A percentile compares a stretch with the other conserved stretches of the same genome.
These are phyloP conservation scores for Plutomurus gul DNA, from an alignment of 1,140 invertebrate species.

Conservation along the genomic window DNA sequence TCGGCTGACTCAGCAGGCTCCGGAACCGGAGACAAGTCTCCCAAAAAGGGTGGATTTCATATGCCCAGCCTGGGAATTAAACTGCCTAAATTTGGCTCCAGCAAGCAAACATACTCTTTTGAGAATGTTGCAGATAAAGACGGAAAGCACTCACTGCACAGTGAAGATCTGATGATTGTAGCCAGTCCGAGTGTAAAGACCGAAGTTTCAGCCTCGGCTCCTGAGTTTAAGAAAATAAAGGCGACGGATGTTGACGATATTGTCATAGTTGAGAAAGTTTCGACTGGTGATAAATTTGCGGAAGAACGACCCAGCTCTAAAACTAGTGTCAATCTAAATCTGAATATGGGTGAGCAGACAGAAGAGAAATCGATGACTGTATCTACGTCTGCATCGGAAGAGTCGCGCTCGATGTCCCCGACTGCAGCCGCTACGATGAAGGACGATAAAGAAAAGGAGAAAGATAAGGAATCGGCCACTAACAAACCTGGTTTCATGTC, in stretches of 20 bases:
- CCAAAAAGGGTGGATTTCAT: conserved; percentile 40
- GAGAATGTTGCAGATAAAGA: conserved; percentile 37
- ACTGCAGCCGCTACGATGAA: background rate
- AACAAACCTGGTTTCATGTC: conserved; percentile 42
- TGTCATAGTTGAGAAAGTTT: background rate
- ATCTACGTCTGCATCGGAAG: background rate
- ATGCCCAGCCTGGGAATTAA: conserved; percentile 49
- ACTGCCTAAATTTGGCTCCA: conserved; percentile 49
- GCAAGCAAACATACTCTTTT: conserved; percentile 51
- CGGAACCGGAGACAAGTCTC: background rate
- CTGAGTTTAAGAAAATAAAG: conserved; percentile 38
- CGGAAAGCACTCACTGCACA: background rate
- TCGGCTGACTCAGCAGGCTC: conserved; percentile 36
- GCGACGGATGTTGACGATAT: background rate
- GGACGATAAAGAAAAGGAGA: conserved; percentile 35
- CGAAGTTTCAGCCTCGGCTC: conserved; percentile 10
- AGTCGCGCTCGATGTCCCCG: background rate
- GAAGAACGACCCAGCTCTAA: background rate
- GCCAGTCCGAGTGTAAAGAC: background rate
- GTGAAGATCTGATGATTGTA: conserved; percentile 8
- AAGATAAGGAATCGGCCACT: conserved; percentile 10
- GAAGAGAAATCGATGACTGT: background rate
- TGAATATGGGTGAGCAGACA: background rate
- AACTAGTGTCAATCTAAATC: background rate
- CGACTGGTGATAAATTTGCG: background rate